Conservation (phyloP, 2,888 invertebrate genomes). For the Nephrotoma appendiculata region DNA sequence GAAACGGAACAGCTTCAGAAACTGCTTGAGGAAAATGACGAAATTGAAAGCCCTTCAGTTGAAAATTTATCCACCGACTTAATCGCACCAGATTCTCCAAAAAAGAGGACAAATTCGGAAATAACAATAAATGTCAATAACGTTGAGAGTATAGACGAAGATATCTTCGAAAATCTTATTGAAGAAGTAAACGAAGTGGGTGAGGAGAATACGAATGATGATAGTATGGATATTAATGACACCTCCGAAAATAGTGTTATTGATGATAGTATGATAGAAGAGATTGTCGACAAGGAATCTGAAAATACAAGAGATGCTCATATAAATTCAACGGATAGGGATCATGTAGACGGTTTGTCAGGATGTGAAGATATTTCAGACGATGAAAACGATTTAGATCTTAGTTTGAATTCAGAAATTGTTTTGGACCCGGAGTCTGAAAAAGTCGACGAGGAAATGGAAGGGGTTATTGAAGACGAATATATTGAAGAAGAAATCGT, state of each 20-base stretch:
- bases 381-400: neutral
- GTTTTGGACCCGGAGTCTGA: neutral
- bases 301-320: neutral
- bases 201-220: neutral
- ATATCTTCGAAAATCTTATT: neutral
- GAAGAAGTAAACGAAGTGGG: neutral
- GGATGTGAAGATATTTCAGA: neutral
- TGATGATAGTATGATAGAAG: neutral
- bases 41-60: neutral
- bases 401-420: neutral
- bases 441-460: neutral
- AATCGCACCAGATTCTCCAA: neutral
- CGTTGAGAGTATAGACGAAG: neutral
- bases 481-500: neutral
- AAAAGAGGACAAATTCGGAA: neutral
- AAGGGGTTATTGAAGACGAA: neutral
- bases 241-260: neutral
- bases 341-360: neutral
- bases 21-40: neutral
- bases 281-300: neutral
- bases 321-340: neutral
- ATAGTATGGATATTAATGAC: neutral
- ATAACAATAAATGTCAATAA: neutral
- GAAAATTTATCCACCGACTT: neutral
- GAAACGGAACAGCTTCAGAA: neutral